Evolutionary conservation across 2,113 vertebrate species (phyloP), one percentile per base, ranked within the genome.

Genomic region (Myotis brandtii): DNA sequence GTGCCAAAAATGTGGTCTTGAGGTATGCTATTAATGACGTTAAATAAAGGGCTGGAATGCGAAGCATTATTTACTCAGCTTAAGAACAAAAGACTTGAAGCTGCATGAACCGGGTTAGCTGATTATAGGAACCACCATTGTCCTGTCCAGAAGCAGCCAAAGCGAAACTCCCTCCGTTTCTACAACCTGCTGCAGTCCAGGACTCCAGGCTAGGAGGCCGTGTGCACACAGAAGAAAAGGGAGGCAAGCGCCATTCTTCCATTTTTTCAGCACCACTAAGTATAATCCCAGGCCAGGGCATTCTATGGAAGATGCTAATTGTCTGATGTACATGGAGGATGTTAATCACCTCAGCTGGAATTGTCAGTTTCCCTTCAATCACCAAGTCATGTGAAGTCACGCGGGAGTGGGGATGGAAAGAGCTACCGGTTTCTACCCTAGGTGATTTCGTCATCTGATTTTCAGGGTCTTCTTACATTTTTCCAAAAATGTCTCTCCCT

Each of bases 61-160:
- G 95, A 97, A 86, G 95, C 59, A 91, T 93, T 98, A 91, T 97
- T 98, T 98, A 97, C 89, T 94, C 75, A 97, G 93, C 8, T 64
- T 72, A 93, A 82, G 89, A 96, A 98, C 79, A 96, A 96, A 98
- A 97, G 93, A 34, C 87, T 81, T 81, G 43, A 59, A 96, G 96
- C 83, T 52, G 94, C 95, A 93, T 27, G 95, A 97, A 77, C 91
- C 91, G 43, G 66, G 9, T 6, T 84, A 95, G 96, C 90, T 92
- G 85, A 80, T 95, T 93, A 95, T 2, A 73, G 50, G 94, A 96
- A 32, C 81, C 1, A 0, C 56, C n/a, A 79, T 18, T 90, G 95
- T 95, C 97, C 95, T 62, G 34, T 83, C 14, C 52, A 95, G 94
- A 89, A 93, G 76, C 2, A 43, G 48, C 21, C 94, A n/a, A 86